phyloP scores from a whole-genome alignment of 2,888 invertebrate genomes.

The Catocala sponsa region DNA sequence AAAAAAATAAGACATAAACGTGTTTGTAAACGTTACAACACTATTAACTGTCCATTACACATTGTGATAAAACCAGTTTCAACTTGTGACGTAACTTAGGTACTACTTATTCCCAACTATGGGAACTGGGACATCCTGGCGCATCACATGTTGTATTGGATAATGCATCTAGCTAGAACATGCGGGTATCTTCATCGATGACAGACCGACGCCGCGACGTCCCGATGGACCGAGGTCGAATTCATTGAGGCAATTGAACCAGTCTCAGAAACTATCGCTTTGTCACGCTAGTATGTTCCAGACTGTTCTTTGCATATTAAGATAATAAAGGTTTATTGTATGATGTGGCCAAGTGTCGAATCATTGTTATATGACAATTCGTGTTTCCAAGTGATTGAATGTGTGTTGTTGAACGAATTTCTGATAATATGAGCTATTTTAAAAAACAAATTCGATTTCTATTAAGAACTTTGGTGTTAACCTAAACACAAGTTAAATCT shows the following conservation, averaged over 20 bases:
- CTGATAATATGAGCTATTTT: no score
- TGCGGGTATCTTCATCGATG: conserved; percentile 47
- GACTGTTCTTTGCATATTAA: conserved; percentile 43
- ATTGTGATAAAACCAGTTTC: conserved; percentile 1
- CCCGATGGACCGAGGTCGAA: conserved; percentile 70
- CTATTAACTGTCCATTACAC: not conserved
- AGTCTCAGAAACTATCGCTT: conserved; percentile 57
- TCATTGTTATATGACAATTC: conserved; percentile 7
- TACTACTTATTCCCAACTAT: conserved; percentile 11
- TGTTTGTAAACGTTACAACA: no score
- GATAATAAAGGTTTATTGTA: conserved; percentile 20
- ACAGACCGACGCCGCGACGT: conserved; percentile 37
- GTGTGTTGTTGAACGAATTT: no score
- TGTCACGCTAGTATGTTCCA: conserved; percentile 30
- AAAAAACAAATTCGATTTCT: no score
- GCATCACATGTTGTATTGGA: conserved; percentile 44
- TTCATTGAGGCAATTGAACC: conserved; percentile 79
- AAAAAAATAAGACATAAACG: no score
- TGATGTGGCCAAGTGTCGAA: conserved; percentile 16
- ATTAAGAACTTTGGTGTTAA: no score
- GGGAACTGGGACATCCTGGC: conserved; percentile 41
- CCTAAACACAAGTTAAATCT: no score
- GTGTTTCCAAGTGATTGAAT: no score
- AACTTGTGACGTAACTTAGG: not conserved
- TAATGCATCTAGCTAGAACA: conserved; percentile 43